Evolutionary conservation across 2,888 invertebrate genomes (phyloP).

Genomic region (Phrixothrix hirtus): DNA sequence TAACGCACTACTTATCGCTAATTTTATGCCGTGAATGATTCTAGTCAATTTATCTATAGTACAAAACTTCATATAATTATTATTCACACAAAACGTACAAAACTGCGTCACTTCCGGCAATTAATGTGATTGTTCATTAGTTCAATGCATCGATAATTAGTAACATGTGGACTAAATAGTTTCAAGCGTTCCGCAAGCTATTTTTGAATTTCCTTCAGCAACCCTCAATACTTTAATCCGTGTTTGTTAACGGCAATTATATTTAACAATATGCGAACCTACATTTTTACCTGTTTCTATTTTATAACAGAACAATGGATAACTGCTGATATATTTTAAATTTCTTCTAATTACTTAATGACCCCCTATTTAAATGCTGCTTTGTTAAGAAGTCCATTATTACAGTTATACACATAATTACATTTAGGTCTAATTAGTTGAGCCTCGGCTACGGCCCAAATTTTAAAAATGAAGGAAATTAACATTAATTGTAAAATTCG

Average conservation of each 20-base stretch:
- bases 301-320: conserved; percentile 22
- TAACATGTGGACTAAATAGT: conserved; percentile 37
- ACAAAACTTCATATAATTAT: conserved; percentile 41
- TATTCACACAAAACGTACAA: conserved; percentile 42
- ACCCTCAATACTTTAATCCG: conserved; percentile 24
- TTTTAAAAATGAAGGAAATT: conserved; percentile 2
- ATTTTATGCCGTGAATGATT: conserved; percentile 32
- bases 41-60: conserved; percentile 39
- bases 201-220: conserved; percentile 11
- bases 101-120: conserved; percentile 52
- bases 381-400: conserved; percentile 8
- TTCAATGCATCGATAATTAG: conserved; percentile 53
- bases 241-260: conserved; percentile 32
- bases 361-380: conserved; percentile 6
- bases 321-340: conserved; percentile 15
- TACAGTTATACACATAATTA: conserved; percentile 8
- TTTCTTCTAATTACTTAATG: conserved; percentile 18
- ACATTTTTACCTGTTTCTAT: conserved; percentile 17
- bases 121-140: conserved; percentile 52
- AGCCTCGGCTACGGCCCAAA: neutral
- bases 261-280: conserved; percentile 18
- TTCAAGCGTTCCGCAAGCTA: conserved; percentile 25
- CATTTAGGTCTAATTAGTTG: conserved; percentile 1
- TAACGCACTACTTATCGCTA: conserved; percentile 41
- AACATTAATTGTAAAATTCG: conserved; percentile 5